Conservation (phyloP, 2,797 vertebrate genomes). For the Trachops cirrhosus region DNA sequence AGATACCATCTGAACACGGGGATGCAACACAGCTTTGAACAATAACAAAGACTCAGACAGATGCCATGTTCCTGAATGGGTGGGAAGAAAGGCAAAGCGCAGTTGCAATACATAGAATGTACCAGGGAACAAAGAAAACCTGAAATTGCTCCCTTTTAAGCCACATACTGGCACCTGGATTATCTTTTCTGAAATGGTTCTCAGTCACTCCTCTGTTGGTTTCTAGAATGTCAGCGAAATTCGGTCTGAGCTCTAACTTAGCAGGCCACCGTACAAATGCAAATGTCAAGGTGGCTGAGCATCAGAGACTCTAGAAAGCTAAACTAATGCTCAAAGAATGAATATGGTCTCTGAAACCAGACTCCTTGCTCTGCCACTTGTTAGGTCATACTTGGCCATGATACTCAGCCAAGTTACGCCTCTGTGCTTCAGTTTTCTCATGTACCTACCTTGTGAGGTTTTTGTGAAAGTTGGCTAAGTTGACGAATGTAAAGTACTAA, state of each 20-base stretch:
- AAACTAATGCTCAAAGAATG: background rate
- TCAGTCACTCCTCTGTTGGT: background rate
- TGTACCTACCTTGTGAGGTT: rapidly evolving
- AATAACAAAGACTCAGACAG: background rate
- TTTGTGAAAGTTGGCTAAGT: background rate
- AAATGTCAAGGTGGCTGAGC: background rate
- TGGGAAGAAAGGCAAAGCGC: background rate
- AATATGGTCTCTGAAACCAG: background rate
- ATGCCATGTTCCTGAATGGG: background rate
- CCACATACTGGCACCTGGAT: background rate
- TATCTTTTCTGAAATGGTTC: background rate
- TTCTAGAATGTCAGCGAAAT: background rate
- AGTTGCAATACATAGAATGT: background rate
- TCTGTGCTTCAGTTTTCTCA: background rate
- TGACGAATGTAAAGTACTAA: background rate
- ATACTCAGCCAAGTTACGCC: background rate
- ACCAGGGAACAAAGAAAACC: background rate
- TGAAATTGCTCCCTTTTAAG: background rate
- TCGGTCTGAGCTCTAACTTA: background rate
- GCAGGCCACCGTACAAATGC: background rate
- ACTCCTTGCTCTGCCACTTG: background rate
- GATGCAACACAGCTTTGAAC: background rate
- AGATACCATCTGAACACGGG: background rate
- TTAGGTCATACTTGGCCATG: background rate
- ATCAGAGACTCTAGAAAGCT: background rate